Conservation (phyloP, 2,797 vertebrate genomes). For the Sciaenops ocellatus region DNA sequence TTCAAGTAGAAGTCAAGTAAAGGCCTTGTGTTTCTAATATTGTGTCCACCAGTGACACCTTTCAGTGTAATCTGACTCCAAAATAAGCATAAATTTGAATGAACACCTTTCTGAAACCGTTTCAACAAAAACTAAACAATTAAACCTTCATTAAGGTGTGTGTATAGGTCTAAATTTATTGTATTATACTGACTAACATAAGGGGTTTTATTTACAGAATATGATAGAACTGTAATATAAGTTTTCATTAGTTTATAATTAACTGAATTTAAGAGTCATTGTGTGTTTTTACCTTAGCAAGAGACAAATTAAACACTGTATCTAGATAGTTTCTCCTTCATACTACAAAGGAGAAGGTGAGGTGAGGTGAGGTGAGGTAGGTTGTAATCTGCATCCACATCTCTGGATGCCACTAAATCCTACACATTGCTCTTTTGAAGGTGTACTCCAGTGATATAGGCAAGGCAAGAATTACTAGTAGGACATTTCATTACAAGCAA, state of each 20-base stretch:
- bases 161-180: neutral
- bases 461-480: neutral
- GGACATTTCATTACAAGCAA: neutral
- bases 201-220: too few species aligned
- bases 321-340: too few species aligned
- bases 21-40: neutral
- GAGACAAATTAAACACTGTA: too few species aligned
- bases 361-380: too few species aligned
- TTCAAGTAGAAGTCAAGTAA: neutral
- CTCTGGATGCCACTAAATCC: too few species aligned
- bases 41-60: neutral
- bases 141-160: too few species aligned
- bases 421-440: neutral
- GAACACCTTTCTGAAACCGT: neutral
- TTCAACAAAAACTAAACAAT: neutral
- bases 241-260: too few species aligned
- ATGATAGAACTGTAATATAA: too few species aligned
- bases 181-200: neutral
- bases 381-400: too few species aligned
- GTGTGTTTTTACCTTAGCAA: too few species aligned
- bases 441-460: neutral
- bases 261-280: too few species aligned
- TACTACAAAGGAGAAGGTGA: too few species aligned
- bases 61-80: neutral
- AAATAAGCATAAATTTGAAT: neutral